Evolutionary conservation across 2,797 vertebrate genomes (phyloP).

Genomic region (Nannoperca australis): DNA sequence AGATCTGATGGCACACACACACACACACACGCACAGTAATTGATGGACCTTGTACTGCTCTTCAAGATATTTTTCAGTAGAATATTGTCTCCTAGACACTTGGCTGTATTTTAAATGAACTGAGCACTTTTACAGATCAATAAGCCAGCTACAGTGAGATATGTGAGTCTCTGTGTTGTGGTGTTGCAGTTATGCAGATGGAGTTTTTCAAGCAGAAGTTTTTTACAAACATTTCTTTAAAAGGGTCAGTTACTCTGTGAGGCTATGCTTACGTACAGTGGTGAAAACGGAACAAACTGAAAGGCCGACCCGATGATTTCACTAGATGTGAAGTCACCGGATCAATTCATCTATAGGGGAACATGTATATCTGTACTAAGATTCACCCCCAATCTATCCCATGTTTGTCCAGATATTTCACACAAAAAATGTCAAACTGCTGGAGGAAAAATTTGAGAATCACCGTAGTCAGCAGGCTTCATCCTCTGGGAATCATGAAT

Average conservation of each 20-base stretch:
- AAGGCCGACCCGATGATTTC: too few species aligned
- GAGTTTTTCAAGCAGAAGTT: not conserved
- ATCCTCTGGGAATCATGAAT: too few species aligned
- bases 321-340: too few species aligned
- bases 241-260: not conserved
- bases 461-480: too few species aligned
- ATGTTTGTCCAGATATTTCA: too few species aligned
- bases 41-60: not conserved
- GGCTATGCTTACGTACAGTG: too few species aligned
- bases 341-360: too few species aligned
- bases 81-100: constrained; percentile 27
- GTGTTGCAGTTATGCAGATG: not conserved
- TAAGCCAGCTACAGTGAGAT: not conserved
- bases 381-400: too few species aligned
- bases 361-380: too few species aligned
- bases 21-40: constrained; percentile 10
- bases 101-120: constrained; percentile 24
- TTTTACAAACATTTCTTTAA: not conserved
- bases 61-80: constrained; percentile 23
- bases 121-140: constrained; percentile 23
- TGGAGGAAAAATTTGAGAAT: too few species aligned
- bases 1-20: not conserved
- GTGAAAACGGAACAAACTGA: too few species aligned
- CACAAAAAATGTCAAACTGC: too few species aligned
- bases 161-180: not conserved